Conservation (phyloP, 2,797 vertebrate genomes). For the Hoplostethus mediterraneus region DNA sequence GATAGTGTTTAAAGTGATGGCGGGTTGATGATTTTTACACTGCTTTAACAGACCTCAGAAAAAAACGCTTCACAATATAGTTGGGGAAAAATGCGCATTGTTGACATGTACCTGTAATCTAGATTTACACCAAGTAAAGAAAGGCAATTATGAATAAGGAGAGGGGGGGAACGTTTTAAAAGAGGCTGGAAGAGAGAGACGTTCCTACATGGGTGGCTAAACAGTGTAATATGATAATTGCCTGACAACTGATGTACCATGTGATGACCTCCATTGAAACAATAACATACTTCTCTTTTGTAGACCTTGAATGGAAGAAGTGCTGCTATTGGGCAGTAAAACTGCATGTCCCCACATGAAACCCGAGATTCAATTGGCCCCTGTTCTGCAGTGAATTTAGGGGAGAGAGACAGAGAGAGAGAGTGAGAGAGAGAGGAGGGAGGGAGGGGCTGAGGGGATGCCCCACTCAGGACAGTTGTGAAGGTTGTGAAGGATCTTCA, state of each 20-base stretch:
- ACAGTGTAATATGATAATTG: background rate
- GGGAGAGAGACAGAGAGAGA: constrained; percentile 45
- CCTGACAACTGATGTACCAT: constrained; percentile 8
- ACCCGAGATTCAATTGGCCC: constrained; percentile 66
- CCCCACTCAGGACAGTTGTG: constrained; percentile 57
- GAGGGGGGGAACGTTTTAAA: background rate
- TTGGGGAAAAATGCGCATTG: too few species aligned
- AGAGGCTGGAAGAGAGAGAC: background rate
- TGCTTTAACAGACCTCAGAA: too few species aligned
- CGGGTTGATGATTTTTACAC: too few species aligned
- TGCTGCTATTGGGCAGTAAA: constrained; percentile 67
- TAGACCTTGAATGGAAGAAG: constrained; percentile 75
- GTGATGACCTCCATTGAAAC: constrained; percentile 43
- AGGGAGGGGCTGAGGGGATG: constrained; percentile 69
- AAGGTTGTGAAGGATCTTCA: constrained; percentile 30
- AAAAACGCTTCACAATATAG: too few species aligned
- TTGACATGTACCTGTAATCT: too few species aligned
- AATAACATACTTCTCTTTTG: constrained; percentile 62
- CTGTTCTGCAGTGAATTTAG: constrained; percentile 62
- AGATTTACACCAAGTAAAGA: too few species aligned
- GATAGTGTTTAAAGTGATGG: too few species aligned
- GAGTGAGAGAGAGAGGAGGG: constrained; percentile 50
- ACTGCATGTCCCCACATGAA: constrained; percentile 60
- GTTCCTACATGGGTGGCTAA: background rate
- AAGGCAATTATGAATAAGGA: too few species aligned